Evolutionary conservation across 2,113 vertebrate species (phyloP).

Genomic region (Scomber scombrus): DNA sequence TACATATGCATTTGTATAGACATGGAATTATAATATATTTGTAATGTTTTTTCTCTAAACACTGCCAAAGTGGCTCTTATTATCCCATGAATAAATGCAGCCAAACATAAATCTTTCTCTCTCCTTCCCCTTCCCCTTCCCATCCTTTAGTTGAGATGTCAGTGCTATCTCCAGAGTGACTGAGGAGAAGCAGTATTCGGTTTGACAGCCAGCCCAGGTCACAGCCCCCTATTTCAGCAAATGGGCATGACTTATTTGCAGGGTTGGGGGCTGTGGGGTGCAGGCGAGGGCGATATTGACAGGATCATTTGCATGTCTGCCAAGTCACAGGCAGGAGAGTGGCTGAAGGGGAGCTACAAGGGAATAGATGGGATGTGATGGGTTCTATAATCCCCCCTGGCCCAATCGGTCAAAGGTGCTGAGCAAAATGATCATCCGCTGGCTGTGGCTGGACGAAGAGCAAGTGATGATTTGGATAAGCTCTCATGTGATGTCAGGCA

Average conservation of each 20-base stretch:
- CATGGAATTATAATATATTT: constrained; percentile 25
- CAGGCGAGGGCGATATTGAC: constrained; percentile 66
- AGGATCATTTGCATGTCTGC: constrained; percentile 82
- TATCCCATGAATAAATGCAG: constrained; percentile 57
- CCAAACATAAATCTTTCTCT: constrained; percentile 50
- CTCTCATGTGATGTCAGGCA: constrained; percentile 18
- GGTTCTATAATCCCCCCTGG: constrained; percentile 41
- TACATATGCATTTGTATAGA: constrained; percentile 55
- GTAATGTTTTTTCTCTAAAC: constrained; percentile 55
- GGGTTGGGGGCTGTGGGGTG: constrained; percentile 57
- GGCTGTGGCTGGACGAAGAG: constrained; percentile 30
- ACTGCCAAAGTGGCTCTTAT: constrained; percentile 64
- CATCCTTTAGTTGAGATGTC: constrained; percentile 64
- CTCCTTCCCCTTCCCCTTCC: constrained; percentile 14
- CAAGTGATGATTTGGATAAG: constrained; percentile 17
- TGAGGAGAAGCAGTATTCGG: constrained; percentile 66
- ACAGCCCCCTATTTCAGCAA: constrained; percentile 76
- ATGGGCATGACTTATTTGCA: constrained; percentile 75
- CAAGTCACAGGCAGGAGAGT: constrained; percentile 64
- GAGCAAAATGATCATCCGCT: constrained; percentile 49
- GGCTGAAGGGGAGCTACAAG: constrained; percentile 59
- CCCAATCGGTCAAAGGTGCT: constrained; percentile 41
- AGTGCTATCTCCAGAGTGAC: constrained; percentile 66
- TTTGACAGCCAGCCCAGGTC: constrained; percentile 81
- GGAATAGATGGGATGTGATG: constrained; percentile 70